Percentiles rank a stretch among this genome's conserved stretches.
phyloP scores from a whole-genome alignment of 2,888 invertebrate species.

The Scaptomyza parva region DNA sequence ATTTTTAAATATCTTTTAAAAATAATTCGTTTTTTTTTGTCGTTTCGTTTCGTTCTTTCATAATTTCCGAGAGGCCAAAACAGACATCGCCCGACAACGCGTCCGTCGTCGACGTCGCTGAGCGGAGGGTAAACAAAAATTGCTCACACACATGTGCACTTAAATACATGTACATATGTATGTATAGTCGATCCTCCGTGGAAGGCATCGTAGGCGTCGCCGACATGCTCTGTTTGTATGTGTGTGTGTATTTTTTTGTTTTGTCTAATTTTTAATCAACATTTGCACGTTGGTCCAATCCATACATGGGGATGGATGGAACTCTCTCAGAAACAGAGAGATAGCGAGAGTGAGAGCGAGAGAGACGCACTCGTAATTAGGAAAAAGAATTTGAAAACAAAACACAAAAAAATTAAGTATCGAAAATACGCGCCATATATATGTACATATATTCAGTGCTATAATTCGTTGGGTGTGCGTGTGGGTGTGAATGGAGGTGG shows the following conservation, averaged over 20 bases:
- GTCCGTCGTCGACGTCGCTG: constrained; percentile 24
- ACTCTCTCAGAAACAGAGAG: constrained; percentile 56
- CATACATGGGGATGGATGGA: constrained; percentile 85
- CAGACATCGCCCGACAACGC: constrained; percentile 26
- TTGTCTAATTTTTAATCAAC: constrained; percentile 81
- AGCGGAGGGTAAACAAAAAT: constrained; percentile 73
- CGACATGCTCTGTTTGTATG: constrained; percentile 25
- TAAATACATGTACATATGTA: constrained; percentile 5
- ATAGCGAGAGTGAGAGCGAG: constrained; percentile 24
- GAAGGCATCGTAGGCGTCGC: constrained; percentile 69
- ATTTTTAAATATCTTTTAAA: constrained; percentile 76
- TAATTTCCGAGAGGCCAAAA: constrained; percentile 61
- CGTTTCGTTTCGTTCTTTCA: constrained; percentile 50
- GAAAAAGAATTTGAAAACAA: constrained; percentile 67
- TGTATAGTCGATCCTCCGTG: constrained; percentile 60
- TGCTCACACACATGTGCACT: constrained; percentile 46
- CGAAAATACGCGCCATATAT: constrained; percentile 48
- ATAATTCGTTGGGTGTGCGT: constrained; percentile 59
- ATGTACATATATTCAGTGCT: constrained; percentile 46
- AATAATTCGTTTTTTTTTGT: constrained; percentile 62
- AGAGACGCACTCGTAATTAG: constrained; percentile 59
- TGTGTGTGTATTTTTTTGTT: constrained; percentile 57
- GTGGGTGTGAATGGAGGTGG: constrained; percentile 36
- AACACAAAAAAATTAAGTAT: constrained; percentile 61
- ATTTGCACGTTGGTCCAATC: constrained; percentile 82